Evolutionary conservation across 2,113 vertebrate genomes (phyloP).

Genomic region (Fulica atra): DNA sequence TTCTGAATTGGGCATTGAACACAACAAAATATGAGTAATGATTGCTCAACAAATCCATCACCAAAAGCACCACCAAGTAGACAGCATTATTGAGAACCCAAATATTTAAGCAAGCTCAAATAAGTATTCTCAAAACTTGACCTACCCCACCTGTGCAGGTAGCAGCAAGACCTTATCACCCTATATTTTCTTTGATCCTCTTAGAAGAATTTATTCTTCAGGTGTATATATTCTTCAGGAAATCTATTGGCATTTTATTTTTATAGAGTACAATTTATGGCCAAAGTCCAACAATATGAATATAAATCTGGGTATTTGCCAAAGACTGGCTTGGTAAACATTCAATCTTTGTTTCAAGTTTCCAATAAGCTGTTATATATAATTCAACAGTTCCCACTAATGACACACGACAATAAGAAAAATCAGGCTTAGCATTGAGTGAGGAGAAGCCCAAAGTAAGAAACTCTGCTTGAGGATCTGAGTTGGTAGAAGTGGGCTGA

Average conservation of each 20-base stretch:
- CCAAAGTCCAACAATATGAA: not conserved
- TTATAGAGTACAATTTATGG: not conserved
- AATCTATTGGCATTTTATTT: not conserved
- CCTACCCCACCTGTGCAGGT: not conserved
- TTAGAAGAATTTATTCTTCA: not conserved
- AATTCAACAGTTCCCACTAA: slow-evolving; percentile 1
- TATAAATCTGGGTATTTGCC: not conserved
- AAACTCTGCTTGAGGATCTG: not conserved
- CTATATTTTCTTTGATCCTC: not conserved
- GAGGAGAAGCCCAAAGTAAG: not conserved
- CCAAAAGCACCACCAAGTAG: not conserved
- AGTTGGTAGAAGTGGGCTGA: not conserved
- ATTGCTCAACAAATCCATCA: not conserved
- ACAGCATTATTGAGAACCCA: not conserved
- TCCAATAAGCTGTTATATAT: not conserved
- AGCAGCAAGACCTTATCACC: not conserved
- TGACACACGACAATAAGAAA: not conserved
- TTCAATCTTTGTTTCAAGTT: slow-evolving; percentile 20
- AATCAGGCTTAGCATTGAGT: not conserved
- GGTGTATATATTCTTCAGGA: not conserved
- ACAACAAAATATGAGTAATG: not conserved
- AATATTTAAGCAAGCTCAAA: not conserved
- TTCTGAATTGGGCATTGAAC: not conserved
- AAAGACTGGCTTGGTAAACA: slow-evolving; percentile 6
- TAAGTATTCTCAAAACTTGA: not conserved